Evolutionary conservation across 1,140 invertebrate genomes (phyloP).

Genomic region (Asbolus verrucosus): DNA sequence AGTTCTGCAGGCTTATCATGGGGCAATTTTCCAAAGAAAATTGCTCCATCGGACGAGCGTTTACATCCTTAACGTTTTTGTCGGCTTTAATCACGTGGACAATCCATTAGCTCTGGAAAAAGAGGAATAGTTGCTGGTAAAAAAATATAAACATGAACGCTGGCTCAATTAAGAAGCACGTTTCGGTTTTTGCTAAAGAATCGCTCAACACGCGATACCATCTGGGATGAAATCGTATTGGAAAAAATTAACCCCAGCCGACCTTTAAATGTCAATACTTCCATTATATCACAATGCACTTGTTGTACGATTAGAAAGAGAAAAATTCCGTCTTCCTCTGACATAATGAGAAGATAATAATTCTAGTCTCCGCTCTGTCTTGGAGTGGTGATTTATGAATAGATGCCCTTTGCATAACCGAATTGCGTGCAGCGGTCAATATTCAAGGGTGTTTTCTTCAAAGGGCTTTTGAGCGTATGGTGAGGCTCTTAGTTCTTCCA

Average conservation of each 20-base stretch:
- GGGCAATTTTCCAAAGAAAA: neutral
- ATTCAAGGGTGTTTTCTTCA: constrained; percentile 18
- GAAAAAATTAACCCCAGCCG: neutral
- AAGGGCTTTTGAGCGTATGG: constrained; percentile 28
- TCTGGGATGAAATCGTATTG: neutral
- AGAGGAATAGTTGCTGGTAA: neutral
- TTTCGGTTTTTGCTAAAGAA: neutral
- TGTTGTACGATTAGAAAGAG: constrained; percentile 8
- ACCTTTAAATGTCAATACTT: constrained; percentile 16
- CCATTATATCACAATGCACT: constrained; percentile 28
- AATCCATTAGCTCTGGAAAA: constrained; percentile 13
- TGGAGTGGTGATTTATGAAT: constrained; percentile 42
- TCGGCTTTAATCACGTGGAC: neutral
- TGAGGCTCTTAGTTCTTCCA: constrained; percentile 32
- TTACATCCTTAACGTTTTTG: constrained; percentile 1
- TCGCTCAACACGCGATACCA: constrained; percentile 7
- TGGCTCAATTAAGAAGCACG: constrained; percentile 20
- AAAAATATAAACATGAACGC: constrained; percentile 17
- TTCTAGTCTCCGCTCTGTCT: neutral
- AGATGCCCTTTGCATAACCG: constrained; percentile 45
- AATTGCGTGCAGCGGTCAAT: constrained; percentile 41
- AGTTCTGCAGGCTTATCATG: no score
- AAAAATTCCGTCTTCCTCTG: neutral
- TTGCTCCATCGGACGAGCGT: neutral
- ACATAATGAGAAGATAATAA: constrained; percentile 16